Conservation (phyloP, 2,888 invertebrate species). For the Folsomia manolachei region DNA sequence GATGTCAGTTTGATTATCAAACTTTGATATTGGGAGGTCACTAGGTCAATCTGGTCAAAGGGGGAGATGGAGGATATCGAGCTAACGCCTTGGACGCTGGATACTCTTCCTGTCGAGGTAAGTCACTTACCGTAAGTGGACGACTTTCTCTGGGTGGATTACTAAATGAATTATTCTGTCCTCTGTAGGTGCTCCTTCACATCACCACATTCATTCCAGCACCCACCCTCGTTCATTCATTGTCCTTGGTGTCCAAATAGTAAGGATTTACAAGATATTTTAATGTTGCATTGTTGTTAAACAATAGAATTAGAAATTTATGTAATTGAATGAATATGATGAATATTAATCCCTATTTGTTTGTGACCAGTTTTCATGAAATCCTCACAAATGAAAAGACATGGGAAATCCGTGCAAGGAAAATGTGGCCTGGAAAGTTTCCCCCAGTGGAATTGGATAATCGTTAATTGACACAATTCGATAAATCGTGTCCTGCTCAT, state of each 20-base stretch:
- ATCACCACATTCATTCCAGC: slow-evolving; percentile 44
- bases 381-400: slow-evolving; percentile 44
- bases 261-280: too few relatives aligned
- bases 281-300: neutral
- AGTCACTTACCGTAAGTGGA: too few relatives aligned
- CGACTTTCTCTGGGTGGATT: too few relatives aligned
- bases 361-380: slow-evolving; percentile 25
- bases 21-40: too few relatives aligned
- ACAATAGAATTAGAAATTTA: neutral
- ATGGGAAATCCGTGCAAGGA: slow-evolving; percentile 36
- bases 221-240: slow-evolving; percentile 35
- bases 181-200: slow-evolving; percentile 44
- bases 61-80: too few relatives aligned
- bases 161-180: neutral
- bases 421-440: neutral
- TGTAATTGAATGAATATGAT: neutral
- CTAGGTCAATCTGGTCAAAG: too few relatives aligned
- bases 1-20: too few relatives aligned
- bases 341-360: neutral
- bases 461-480: too few relatives aligned
- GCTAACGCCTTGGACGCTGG: slow-evolving; percentile 26
- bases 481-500: neutral
- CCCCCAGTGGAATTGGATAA: neutral
- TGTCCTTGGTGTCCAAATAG: slow-evolving; percentile 42
- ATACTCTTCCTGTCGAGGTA: slow-evolving; percentile 44